Evolutionary conservation across 2,113 vertebrate species (phyloP), one percentile per base, ranked within the genome.

Genomic region (Neopipo cinnamomea): DNA sequence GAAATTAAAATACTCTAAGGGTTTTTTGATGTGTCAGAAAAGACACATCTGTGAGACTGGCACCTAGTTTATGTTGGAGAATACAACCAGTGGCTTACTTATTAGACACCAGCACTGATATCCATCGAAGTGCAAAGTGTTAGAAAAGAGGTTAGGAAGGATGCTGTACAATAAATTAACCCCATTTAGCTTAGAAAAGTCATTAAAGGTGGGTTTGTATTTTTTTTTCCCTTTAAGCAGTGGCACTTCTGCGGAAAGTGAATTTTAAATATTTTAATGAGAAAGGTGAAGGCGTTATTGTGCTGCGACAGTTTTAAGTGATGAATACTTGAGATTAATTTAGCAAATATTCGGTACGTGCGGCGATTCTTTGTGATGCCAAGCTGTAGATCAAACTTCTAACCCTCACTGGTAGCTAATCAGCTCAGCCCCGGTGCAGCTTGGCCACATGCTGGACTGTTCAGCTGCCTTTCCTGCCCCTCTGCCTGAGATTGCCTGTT

Each of bases 341-440:
- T 24, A 42, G 42, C 16, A 79, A 71, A 47, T 21, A 28, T 2
- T 42, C 35, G 49, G 25, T 17, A 3, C 11, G 3, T 8, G 15
- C 0, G 0, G 12, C 18, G 37, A 9, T 35, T 73, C 13, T 55
- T 23, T 17, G 37, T 16, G 68, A 30, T n/a, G 39, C 23, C 68
- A 62, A 74, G 55, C 8, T 30, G 14, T 6, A 55, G 27, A 58
- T 44, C 5, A 28, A 22, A 15, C 0, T 41, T 19, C 2, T 4
- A 46, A 31, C 28, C 35, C 42, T 70, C 21, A 0, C 7, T 6
- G 35, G 19, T 53, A 17, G 24, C 24, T 47, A 8, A 4, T 8
- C 35, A 66, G 56, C 49, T 44, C 49, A 21, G 35, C 11, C 42
- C 49, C 17, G 2, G 59, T 1, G 21, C 37, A 8, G 20, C 4